Base-by-base conservation (phyloP, 2,888 invertebrate genomes). In the Cremastobaeus sp. region DNA sequence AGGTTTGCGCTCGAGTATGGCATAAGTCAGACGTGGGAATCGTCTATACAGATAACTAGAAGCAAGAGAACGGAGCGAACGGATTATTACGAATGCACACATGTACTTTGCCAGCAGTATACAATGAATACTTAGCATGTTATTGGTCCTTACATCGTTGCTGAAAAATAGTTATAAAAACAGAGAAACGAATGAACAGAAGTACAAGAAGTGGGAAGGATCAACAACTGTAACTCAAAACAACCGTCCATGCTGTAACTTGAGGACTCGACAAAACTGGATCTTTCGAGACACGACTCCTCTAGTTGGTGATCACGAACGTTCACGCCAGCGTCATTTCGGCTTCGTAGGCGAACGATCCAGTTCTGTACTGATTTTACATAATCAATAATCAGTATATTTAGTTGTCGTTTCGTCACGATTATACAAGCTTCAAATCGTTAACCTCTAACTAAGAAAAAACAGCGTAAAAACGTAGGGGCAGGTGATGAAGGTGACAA, bases 1-100 rank as follows among this genome's bases (percentile, higher is more conserved):
- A 52, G 15, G 9, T 18, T 17, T 20, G 35, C 17, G 41, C 35
- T 35, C 41, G 34, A 55, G 65, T 59, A 48, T 66, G 73, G 76
- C 79, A 76, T 76, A 77, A 77, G 72, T 71, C 65, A 76, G 78
- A 79, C 76, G 62, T 79, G 78, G 79, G 79, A 79, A 77, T 76
- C 66, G 74, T 78, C 76, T 54, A 66, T 68, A 65, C 75, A 79
- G 78, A 77, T 66, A 76, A 68, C 76, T 75, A 80, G 54, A 81
- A 80, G 80, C 77, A 64, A 78, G 76, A 78, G 75, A 77, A 73
- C 77, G 77, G 79, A 76, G 79, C 77, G 73, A 77, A 32, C 75
- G 76, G 32, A 41, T 45, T 52, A 43, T 50, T 54, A 62, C 52
- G 41, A 72, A 72, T 65, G 64, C 71, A 71, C 62, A 62, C 70